Base-by-base conservation (phyloP, 2,797 vertebrate species). In the Siniperca scherzeri region DNA sequence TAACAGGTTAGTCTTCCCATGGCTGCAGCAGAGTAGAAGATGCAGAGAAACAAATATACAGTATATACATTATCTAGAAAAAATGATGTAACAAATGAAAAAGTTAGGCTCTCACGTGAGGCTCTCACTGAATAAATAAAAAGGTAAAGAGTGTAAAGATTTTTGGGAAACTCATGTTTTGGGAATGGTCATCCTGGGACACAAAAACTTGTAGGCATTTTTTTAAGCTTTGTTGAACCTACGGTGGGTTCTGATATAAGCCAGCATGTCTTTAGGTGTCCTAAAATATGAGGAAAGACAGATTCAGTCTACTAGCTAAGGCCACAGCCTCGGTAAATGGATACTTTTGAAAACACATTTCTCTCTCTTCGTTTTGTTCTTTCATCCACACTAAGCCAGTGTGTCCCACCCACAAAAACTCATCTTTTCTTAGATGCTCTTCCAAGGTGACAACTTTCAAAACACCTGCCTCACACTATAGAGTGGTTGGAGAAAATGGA, bases 301-400 rank as follows among this genome's bases (percentile, higher is more conserved):
- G 59, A 38, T 72, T 77, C 40, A 42, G 44, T 66, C 25, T 55
- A 11, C 10, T 1, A 50, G 40, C 38, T 22, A 17, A 70, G 57
- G 71, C 48, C 70, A 61, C 10, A 64, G 61, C 50, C 55, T 38
- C 17, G 38, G 36, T 55, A 70, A 77, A 71, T 22, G 12, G 46
- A 65, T 11, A 70, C 44, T 17, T 83, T 42, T 67, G 10, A 77
- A 85, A 67, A 73, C 44, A 46, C 8, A 55, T 13, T 12, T 30
- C 13, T 59, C 53, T 48, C 36, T 56, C 12, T 42, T 70, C 62
- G 38, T 52, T 87, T 78, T 56, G 22, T 50, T 78, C 52, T 70
- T 66, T 66, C 27, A 42, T 74, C 17, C 21, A n/a, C 14, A 14
- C 13, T 3, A 9, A 25, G 22, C 11, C 9, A 13, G 10, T 8